Evolutionary conservation across 2,113 vertebrate species (phyloP), one percentile per base, ranked within the genome.

Genomic region (Apistogramma diplotaenia): DNA sequence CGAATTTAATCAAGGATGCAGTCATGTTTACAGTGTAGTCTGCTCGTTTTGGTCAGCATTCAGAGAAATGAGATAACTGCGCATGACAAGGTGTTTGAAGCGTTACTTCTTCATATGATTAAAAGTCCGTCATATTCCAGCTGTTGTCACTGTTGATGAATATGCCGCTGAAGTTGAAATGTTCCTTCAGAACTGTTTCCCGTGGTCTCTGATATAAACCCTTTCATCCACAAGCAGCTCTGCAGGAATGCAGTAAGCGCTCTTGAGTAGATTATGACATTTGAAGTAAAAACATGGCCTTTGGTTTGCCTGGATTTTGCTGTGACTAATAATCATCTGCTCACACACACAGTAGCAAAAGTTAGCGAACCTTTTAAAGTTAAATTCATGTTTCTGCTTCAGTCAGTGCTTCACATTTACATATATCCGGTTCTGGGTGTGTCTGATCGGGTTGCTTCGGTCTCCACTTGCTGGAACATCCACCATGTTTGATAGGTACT

Each of bases 241-340:
- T 60, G 6, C 40, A 88, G 87, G 88, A 91, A 91, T 92, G 89
- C 57, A 67, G 29, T 89, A 87, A 91, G 80, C 61, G 21, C 80
- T 78, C 46, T 70, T 90, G 88, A 91, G 89, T 73, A 88, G 91
- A 88, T 91, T 89, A 90, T 67, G 35, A 61, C 54, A 80, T 78
- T 84, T 79, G 54, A 27, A 73, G 13, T 29, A 71, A 61, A 67
- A 61, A 56, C 33, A 56, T 78, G 29, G 54, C 40, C 57, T 27
- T 37, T 59, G 70, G 31, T 51, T 80, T 49, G 54, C 5, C 21
- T 61, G 61, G 54, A 76, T 49, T 84, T 76, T 25, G 57, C 60
- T n/a, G 54, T 49, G 25, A 15, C 19, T 15, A 55, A 43, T 55
- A 6, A 58, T 59, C 6, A 74, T 37, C 57, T 19, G 10, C 29